A percentile compares a stretch with the other conserved stretches of the same genome.
Evolutionary conservation across 2,113 vertebrate genomes (phyloP).

Genomic region (Asarcornis scutulata): DNA sequence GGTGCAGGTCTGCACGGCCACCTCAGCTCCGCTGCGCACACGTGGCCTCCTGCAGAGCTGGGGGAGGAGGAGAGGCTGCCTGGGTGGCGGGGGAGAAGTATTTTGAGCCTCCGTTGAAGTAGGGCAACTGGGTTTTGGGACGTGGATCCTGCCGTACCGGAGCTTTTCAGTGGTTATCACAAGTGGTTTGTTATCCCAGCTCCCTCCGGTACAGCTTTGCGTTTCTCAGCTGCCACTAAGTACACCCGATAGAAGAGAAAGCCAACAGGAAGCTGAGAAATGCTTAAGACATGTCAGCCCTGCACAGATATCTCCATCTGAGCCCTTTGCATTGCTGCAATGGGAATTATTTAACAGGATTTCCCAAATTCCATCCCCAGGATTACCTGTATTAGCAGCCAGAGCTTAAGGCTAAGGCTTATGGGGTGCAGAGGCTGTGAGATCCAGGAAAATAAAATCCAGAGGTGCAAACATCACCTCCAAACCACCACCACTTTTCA

Average conservation of each 20-base stretch:
- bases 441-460: neutral
- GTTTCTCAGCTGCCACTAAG: neutral
- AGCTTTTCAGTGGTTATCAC: neutral
- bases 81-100: neutral
- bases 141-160: neutral
- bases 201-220: neutral
- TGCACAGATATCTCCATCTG: neutral
- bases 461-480: neutral
- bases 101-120: neutral
- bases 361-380: neutral
- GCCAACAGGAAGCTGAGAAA: neutral
- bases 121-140: neutral
- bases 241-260: neutral
- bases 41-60: neutral
- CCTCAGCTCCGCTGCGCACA: neutral
- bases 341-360: neutral
- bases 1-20: accelerated
- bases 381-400: neutral
- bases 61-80: neutral
- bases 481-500: accelerated
- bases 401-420: neutral
- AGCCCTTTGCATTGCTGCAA: neutral
- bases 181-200: neutral
- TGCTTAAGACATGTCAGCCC: neutral
- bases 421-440: neutral